These are phyloP conservation scores for Chaetops frenatus DNA, from an alignment of 2,113 vertebrate genomes.

Conservation along the genomic window DNA sequence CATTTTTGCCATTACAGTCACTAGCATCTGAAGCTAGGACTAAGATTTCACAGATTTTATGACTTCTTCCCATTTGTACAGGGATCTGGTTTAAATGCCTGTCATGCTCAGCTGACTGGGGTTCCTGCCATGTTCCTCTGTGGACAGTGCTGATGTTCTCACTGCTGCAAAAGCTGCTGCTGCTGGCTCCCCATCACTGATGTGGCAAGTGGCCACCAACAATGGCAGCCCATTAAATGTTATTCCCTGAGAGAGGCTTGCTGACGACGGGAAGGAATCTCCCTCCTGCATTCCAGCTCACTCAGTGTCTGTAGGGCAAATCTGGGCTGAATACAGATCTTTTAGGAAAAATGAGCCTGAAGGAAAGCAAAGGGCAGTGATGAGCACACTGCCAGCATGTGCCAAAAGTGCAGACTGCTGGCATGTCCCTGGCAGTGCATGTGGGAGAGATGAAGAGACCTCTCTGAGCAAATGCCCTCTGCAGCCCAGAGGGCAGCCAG, in stretches of 20 bases:
- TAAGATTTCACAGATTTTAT: constrained; percentile 49
- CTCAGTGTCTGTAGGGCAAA: neutral
- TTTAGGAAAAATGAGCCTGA: neutral
- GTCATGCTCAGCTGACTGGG: neutral
- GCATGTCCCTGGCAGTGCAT: rapidly evolving
- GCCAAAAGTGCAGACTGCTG: neutral
- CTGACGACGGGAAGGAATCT: neutral
- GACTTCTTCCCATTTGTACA: constrained; percentile 28
- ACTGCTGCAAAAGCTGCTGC: neutral
- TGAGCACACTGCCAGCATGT: neutral
- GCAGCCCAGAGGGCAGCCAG: neutral
- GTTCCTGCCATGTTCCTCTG: neutral
- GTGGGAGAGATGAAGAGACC: neutral
- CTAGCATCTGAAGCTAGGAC: constrained; percentile 20
- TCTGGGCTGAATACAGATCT: neutral
- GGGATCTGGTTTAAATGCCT: neutral
- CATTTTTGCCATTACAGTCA: neutral
- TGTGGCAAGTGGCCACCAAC: neutral
- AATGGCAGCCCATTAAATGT: neutral
- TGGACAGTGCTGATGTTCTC: neutral
- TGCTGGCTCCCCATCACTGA: neutral
- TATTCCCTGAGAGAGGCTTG: neutral
- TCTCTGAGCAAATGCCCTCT: neutral
- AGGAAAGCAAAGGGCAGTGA: neutral
- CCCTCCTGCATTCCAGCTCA: neutral